These are phyloP conservation scores for Patella caerulea DNA, from an alignment of 2,888 invertebrate species.

Conservation along the genomic window DNA sequence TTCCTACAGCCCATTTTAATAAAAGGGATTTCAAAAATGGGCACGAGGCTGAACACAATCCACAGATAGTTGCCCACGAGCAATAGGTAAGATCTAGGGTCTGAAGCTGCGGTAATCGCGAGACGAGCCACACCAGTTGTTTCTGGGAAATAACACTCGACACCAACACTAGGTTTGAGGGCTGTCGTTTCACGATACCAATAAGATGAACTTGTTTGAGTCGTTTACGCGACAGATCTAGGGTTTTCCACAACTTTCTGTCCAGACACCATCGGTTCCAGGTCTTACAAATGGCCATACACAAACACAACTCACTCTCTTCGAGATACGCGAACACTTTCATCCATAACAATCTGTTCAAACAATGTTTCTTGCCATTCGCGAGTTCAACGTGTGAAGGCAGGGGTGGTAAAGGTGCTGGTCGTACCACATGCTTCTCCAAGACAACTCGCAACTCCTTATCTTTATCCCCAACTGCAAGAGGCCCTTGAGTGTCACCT, in stretches of 20 bases:
- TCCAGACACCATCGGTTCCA: conserved; percentile 91
- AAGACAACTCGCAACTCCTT: conserved; percentile 37
- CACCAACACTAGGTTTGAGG: conserved; percentile 85
- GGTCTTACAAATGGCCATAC: conserved; percentile 84
- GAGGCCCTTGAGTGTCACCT: conserved; percentile 7
- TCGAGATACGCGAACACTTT: conserved; percentile 71
- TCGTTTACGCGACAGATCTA: conserved; percentile 81
- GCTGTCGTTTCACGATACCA: conserved; percentile 90
- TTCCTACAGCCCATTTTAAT: conserved; percentile 87
- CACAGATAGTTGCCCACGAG: conserved; percentile 83
- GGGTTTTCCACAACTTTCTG: conserved; percentile 85
- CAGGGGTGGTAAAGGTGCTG: conserved; percentile 61
- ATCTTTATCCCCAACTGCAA: conserved; percentile 11
- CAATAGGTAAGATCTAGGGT: conserved; percentile 82
- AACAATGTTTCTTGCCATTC: conserved; percentile 52
- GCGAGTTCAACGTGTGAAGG: conserved; percentile 52
- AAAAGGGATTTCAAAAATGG: conserved; percentile 83
- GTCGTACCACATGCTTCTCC: conserved; percentile 61
- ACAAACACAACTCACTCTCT: conserved; percentile 76
- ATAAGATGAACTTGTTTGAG: conserved; percentile 82
- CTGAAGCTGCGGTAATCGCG: conserved; percentile 86
- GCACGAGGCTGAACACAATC: conserved; percentile 85
- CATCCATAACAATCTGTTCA: conserved; percentile 69
- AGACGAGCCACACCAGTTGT: conserved; percentile 93
- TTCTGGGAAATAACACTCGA: conserved; percentile 90